Evolutionary conservation across 2,113 vertebrate genomes (phyloP), one percentile per base, ranked within the genome.

Genomic region (Cyprinodon variegatus): DNA sequence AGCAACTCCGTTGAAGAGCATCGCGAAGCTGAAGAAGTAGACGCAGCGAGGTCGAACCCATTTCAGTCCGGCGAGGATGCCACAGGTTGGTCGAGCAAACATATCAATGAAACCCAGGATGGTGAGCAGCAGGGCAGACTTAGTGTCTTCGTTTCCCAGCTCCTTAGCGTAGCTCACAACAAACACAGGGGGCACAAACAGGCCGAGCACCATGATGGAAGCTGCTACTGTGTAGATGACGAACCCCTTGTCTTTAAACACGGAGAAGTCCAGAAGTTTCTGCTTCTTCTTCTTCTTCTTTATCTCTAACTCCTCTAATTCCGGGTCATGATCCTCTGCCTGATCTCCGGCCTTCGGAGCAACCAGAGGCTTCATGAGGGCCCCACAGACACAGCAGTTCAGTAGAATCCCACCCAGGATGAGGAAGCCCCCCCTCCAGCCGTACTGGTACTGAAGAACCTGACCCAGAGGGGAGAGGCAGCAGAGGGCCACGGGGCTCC

Each of bases 141-240:
- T 94, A 3, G 96, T 96, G 86, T 99, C 97, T 1, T 94, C 94
- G 12, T 95, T 92, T 0, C 95, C 94, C 86, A 97, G 72, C 91
- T 96, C 96, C 90, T 98, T 99, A 72, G 98, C 97, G 0, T 98
- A 98, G 89, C 94, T 98, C 76, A 99, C 97, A 63, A 99, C 93
- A 39, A 99, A 98, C 76, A 99, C 97, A 0, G 98, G 98, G 0
- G 98, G 97, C 77, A 98, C 97, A 13, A 99, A 99, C 68, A 99
- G 95, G 29, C 97, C 98, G 14, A 99, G 91, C 82, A 99, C 97
- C 98, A 99, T 97, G 88, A 98, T 94, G 73, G 97, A 96, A 2
- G 97, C 96, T 0, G 97, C 96, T 13, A 95, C n/a, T 0, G 97
- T 92, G 72, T 99, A 99, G 79, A 98, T 94, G 62, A 96, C 3